These are phyloP conservation scores for Teinopalpus imperialis DNA, from an alignment of 2,888 invertebrate species.

Conservation along the genomic window DNA sequence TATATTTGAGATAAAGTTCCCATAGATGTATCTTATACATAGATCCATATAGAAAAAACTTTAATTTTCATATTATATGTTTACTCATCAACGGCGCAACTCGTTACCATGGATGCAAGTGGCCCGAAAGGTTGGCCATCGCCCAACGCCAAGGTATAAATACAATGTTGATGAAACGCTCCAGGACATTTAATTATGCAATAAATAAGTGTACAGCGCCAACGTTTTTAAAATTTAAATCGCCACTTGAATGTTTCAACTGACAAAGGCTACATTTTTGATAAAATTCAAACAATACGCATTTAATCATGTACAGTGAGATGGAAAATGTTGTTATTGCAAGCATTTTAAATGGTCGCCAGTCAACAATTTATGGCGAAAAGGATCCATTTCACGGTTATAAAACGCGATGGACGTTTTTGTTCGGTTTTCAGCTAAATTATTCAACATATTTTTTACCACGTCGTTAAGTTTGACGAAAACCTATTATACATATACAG, in stretches of 20 bases:
- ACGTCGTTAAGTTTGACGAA: conserved; percentile 11
- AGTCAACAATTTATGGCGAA: conserved; percentile 23
- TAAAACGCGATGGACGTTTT: conserved; percentile 21
- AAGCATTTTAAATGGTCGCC: conserved; percentile 18
- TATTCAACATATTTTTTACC: conserved; percentile 21
- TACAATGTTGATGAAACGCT: no score
- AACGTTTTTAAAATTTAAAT: not conserved
- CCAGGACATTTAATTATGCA: no score
- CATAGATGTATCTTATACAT: no score
- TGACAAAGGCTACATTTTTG: conserved; percentile 5
- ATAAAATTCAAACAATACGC: conserved; percentile 13
- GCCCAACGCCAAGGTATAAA: no score
- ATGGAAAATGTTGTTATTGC: conserved; percentile 23
- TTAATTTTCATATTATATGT: conserved; percentile 6
- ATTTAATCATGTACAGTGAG: conserved; percentile 19
- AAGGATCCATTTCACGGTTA: conserved; percentile 23
- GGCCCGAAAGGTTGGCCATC: no score
- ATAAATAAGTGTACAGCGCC: no score
- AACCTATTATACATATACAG: no score
- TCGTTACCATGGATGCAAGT: conserved; percentile 18
- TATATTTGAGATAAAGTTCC: no score
- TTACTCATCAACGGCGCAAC: conserved; percentile 3
- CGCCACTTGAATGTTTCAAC: not conserved
- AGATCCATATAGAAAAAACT: no score
- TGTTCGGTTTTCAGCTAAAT: conserved; percentile 21